These are phyloP conservation scores for Saturnia japonica DNA, from an alignment of 2,888 invertebrate genomes.

Conservation along the genomic window DNA sequence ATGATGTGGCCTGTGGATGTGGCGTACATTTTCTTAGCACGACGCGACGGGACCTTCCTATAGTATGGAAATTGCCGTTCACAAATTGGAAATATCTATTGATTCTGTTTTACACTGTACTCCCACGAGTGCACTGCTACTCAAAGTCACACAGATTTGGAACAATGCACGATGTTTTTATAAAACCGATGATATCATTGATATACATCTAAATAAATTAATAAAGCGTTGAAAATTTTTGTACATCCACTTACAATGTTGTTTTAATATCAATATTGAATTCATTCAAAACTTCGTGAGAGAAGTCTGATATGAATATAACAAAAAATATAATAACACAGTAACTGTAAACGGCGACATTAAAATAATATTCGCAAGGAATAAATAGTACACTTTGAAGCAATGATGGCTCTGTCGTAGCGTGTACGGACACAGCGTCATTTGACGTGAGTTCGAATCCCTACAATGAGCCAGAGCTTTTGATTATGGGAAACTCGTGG, in stretches of 20 bases:
- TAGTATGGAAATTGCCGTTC: conserved; percentile 60
- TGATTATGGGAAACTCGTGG: too few species aligned
- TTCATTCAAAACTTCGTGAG: neutral
- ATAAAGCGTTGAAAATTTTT: neutral
- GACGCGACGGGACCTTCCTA: conserved; percentile 30
- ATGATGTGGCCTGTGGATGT: too few species aligned
- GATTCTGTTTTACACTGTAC: conserved; percentile 34
- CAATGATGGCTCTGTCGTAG: too few species aligned
- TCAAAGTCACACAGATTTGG: conserved; percentile 21
- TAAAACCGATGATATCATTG: conserved; percentile 15
- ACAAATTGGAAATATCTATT: conserved; percentile 61
- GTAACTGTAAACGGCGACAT: neutral
- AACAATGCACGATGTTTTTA: conserved; percentile 19
- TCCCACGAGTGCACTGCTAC: conserved; percentile 29
- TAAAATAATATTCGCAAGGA: neutral
- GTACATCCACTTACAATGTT: neutral
- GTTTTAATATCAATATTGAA: neutral
- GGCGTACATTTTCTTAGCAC: conserved; percentile 36
- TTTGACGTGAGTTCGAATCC: too few species aligned
- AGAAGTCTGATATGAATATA: neutral
- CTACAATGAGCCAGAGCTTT: too few species aligned
- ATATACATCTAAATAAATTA: conserved; percentile 10
- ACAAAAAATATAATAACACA: neutral
- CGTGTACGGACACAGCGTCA: too few species aligned
- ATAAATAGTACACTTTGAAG: too few species aligned